Evolutionary conservation across 2,797 vertebrate species (phyloP).

Genomic region (Melopsittacus undulatus): DNA sequence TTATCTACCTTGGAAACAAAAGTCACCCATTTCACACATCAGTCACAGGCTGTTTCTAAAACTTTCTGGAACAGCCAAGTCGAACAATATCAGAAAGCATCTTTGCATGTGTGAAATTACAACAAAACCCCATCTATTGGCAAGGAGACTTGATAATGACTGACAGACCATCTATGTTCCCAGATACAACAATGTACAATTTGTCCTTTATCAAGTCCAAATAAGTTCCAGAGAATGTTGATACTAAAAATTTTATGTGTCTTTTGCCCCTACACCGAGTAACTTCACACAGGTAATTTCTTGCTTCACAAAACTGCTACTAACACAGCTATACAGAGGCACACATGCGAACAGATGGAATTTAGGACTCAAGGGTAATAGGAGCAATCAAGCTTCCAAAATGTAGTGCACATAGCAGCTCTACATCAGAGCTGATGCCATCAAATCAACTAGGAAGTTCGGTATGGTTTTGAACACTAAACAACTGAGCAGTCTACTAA

Average conservation of each 20-base stretch:
- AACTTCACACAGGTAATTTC: neutral
- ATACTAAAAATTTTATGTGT: neutral
- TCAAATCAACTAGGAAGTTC: neutral
- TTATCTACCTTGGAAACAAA: neutral
- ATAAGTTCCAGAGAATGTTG: neutral
- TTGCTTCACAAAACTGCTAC: neutral
- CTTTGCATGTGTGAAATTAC: neutral
- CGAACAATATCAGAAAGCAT: neutral
- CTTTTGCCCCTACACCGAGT: neutral
- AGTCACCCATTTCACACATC: neutral
- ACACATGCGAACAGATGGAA: fast-evolving
- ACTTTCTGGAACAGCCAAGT: neutral
- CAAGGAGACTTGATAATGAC: neutral
- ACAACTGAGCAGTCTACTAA: neutral
- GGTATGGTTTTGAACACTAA: neutral
- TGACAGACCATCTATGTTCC: neutral
- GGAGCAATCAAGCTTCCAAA: neutral
- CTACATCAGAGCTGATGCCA: neutral
- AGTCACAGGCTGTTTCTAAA: neutral
- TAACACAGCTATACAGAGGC: neutral
- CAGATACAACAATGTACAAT: neutral
- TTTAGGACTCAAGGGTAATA: neutral
- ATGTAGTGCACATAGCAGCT: neutral
- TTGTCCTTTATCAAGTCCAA: neutral
- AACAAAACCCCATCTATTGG: neutral